Conservation (phyloP, 2,888 invertebrate species). For the Steinernema scapterisci region DNA sequence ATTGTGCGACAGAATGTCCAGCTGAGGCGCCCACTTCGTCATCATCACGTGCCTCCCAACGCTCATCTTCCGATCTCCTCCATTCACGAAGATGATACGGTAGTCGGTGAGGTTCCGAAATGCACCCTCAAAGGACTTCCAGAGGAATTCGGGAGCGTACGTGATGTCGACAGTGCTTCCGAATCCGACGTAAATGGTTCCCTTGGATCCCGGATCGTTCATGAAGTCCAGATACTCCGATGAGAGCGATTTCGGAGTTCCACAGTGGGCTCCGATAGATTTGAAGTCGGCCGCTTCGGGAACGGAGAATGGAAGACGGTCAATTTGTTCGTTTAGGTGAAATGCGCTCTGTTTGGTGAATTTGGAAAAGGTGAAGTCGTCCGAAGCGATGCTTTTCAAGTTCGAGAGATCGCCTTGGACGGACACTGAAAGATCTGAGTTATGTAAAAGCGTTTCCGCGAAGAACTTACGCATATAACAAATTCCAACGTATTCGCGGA, state of each 20-base stretch:
- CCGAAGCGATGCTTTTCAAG: not conserved
- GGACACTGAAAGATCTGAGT: not conserved
- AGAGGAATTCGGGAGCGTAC: constrained; percentile 29
- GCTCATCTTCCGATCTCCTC: not conserved
- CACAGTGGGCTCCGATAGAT: constrained; percentile 20
- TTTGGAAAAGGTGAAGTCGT: not conserved
- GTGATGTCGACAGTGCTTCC: not conserved
- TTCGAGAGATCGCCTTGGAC: not conserved
- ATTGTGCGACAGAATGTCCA: not conserved
- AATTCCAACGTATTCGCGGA: constrained; percentile 19
- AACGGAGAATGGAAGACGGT: not conserved
- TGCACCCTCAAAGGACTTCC: constrained; percentile 20
- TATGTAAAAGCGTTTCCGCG: not conserved
- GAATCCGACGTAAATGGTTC: constrained; percentile 32
- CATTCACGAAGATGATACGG: not conserved
- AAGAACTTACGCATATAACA: not conserved
- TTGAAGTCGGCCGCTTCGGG: not conserved
- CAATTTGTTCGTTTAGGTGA: constrained; percentile 4
- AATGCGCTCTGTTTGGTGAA: not conserved
- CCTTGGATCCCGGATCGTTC: constrained; percentile 35
- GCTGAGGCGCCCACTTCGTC: constrained; percentile 38
- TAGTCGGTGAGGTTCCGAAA: constrained; percentile 7
- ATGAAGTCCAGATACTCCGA: constrained; percentile 31
- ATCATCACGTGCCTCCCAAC: constrained; percentile 32
- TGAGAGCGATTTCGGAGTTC: constrained; percentile 1